phyloP scores from a whole-genome alignment of 2,113 vertebrate genomes.

The Ovis aries region DNA sequence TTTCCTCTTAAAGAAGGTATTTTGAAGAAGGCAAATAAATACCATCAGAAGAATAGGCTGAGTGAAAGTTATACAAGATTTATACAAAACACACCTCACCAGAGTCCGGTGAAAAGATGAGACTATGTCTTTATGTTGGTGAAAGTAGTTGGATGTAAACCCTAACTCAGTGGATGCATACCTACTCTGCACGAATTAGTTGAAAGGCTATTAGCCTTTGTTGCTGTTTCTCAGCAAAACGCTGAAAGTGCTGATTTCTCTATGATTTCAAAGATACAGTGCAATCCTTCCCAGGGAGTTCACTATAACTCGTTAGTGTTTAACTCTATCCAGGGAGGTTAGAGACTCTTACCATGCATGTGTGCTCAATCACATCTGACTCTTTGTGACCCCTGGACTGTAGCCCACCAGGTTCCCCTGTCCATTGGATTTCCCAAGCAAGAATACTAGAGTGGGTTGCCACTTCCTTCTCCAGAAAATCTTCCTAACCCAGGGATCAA shows the following conservation, averaged over 20 bases:
- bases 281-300: neutral
- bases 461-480: neutral
- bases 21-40: constrained; percentile 65
- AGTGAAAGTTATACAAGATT: constrained; percentile 68
- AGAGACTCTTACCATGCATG: neutral
- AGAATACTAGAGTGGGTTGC: neutral
- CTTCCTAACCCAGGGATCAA: neutral
- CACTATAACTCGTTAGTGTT: neutral
- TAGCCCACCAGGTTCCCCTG: neutral
- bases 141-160: constrained; percentile 15
- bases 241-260: neutral
- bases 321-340: neutral
- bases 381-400: neutral
- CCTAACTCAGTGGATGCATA: neutral
- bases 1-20: constrained; percentile 67
- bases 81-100: constrained; percentile 58
- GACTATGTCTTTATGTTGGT: constrained; percentile 26
- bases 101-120: constrained; percentile 56
- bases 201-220: neutral
- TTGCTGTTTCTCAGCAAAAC: neutral
- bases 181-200: constrained; percentile 22
- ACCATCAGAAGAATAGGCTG: constrained; percentile 47
- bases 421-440: neutral
- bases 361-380: neutral
- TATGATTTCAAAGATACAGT: neutral